Evolutionary conservation across 2,797 vertebrate genomes (phyloP), one percentile per base, ranked within the genome.

Genomic region (Coilia nasus): DNA sequence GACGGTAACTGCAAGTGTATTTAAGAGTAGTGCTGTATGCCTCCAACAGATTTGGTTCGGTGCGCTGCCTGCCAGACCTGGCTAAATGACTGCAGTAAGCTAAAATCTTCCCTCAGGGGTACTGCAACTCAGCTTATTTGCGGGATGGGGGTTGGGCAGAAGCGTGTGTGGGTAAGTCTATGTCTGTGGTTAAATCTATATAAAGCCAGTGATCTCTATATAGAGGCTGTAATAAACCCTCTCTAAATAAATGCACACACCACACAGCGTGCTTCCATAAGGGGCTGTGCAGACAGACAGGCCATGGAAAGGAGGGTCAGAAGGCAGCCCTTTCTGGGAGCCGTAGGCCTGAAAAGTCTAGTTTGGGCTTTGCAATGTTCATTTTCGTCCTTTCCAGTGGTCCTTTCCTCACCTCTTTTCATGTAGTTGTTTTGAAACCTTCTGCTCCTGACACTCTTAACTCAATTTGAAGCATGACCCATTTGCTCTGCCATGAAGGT

Each of bases 171-270:
- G 50, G 62, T 25, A 23, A 12, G 62, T 64, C 23, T 67, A 21
- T 67, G 62, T 75, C 28, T 75, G 35, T 78, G 71, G 71, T 41
- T 31, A 78, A 44, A 78, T 78, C 35, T 78, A 75, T 75, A 35
- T 35, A 44, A 78, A 78, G 71, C 71, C 35, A 21, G 71, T 78
- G 35, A 19, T 78, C 15, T 78, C 71, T 75, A 75, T 35, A 35
- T 78, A 78, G 71, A 78, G 71, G 31, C 15, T 21, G 71, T 78
- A 41, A 78, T 75, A 75, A 75, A 41, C 35, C 19, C 5, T 35
- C 31, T 78, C 71, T 78, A 78, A 78, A 78, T 78, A 78, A 78
- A 44, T 78, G 71, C 71, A 44, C 21, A 78, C 71, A 44, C 35
- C 71, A 75, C 31, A 41, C 31, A 6, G 67, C 67, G 35, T 6